These are phyloP conservation scores for Serinus canaria DNA, from an alignment of 2,113 vertebrate species.

Conservation along the genomic window DNA sequence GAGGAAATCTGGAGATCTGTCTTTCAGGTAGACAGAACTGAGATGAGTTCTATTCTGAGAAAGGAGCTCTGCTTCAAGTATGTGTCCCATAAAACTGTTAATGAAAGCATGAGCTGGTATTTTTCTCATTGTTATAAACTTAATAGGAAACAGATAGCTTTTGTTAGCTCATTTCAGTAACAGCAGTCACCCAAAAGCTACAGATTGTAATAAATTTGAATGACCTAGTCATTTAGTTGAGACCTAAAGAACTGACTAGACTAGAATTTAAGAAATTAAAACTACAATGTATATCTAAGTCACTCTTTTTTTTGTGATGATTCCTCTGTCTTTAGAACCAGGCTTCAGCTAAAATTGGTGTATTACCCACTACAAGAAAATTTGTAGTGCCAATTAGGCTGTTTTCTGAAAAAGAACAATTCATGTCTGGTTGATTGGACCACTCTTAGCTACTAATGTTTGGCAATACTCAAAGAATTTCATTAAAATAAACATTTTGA, in stretches of 20 bases:
- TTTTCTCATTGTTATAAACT: background rate
- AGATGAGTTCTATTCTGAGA: background rate
- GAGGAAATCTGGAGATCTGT: background rate
- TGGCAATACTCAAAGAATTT: background rate
- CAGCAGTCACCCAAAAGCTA: background rate
- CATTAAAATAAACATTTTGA: background rate
- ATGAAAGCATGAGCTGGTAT: background rate
- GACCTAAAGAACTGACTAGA: background rate
- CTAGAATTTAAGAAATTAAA: background rate
- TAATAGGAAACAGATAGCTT: background rate
- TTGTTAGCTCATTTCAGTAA: background rate
- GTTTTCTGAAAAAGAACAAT: background rate
- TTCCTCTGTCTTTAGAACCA: background rate
- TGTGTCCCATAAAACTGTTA: background rate
- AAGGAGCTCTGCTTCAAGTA: background rate
- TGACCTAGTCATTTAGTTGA: background rate
- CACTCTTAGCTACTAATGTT: background rate
- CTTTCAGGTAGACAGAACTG: background rate
- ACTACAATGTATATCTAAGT: background rate
- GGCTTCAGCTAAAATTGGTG: background rate
- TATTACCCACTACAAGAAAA: background rate
- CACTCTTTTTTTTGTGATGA: background rate
- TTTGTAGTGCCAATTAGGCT: background rate
- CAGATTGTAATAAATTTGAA: background rate
- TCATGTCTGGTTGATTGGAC: background rate